Percentiles rank a stretch among this genome's conserved stretches.
Evolutionary conservation across 2,797 vertebrate genomes (phyloP).

Genomic region (Sebastes trivittatus): DNA sequence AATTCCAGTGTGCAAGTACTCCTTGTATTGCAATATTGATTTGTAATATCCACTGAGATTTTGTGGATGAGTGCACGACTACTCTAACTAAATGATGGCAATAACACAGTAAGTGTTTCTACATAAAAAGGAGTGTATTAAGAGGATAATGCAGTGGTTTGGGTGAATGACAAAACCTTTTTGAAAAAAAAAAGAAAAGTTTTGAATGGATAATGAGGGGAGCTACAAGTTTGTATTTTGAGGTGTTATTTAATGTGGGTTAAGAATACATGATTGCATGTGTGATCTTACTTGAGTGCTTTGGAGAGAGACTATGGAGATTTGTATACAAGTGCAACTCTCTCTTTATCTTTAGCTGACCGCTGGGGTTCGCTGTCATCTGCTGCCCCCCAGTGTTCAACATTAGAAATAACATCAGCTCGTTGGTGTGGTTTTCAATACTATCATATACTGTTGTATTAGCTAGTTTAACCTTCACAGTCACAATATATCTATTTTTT

Average conservation of each 20-base stretch:
- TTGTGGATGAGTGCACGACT: neutral
- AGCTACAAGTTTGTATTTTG: neutral
- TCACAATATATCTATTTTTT: neutral
- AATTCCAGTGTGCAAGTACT: neutral
- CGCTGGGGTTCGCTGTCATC: neutral
- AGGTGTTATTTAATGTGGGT: neutral
- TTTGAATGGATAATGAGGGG: neutral
- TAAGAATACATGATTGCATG: neutral
- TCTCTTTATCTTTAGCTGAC: fast-evolving
- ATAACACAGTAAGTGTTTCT: neutral
- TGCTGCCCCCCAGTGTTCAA: slow-evolving; percentile 52
- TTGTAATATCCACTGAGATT: neutral
- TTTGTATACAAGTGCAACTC: neutral
- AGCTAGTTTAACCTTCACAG: neutral
- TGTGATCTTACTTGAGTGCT: neutral
- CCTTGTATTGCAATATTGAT: neutral
- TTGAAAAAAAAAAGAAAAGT: neutral
- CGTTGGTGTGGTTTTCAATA: neutral
- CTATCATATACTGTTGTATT: neutral
- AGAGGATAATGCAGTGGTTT: neutral
- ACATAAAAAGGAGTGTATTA: neutral
- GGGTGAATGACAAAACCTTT: neutral
- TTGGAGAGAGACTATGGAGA: neutral
- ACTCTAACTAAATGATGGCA: neutral
- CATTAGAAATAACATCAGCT: neutral